A percentile compares a stretch with the other conserved stretches of the same genome.
These are phyloP conservation scores for Apamea sordens DNA, from an alignment of 2,888 invertebrate genomes.

Conservation along the genomic window DNA sequence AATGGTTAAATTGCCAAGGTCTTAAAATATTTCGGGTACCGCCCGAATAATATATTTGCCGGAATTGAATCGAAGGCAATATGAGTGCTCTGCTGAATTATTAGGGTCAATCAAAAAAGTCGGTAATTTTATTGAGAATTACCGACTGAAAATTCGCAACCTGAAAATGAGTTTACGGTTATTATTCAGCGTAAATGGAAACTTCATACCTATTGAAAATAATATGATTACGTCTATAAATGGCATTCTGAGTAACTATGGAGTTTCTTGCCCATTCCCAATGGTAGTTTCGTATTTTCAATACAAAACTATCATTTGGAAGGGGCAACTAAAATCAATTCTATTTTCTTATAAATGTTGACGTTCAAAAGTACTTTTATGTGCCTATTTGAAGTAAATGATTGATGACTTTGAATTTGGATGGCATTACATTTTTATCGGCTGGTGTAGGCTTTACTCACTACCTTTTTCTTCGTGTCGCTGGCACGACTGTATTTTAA, in stretches of 20 bases:
- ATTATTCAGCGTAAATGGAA: slow-evolving; percentile 24
- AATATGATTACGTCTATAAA: slow-evolving; percentile 6
- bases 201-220: slow-evolving; percentile 8
- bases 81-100: not conserved
- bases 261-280: not conserved
- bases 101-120: slow-evolving; percentile 11
- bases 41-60: not conserved
- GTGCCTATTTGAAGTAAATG: not conserved
- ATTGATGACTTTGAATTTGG: not conserved
- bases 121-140: slow-evolving; percentile 11
- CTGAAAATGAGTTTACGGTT: slow-evolving; percentile 5
- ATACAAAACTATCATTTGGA: not conserved
- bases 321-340: not conserved
- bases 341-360: not conserved
- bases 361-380: not conserved
- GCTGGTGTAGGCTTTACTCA: not conserved
- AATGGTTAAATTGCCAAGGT: not conserved
- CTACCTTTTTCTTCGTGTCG: not conserved
- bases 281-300: not conserved
- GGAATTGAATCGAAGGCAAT: not conserved
- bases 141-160: slow-evolving; percentile 6
- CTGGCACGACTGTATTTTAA: too few species aligned
- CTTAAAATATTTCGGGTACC: not conserved
- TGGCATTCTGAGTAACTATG: not conserved
- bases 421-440: not conserved